Evolutionary conservation across 2,888 invertebrate genomes (phyloP).

Genomic region (Cryptocheilus praepositus): DNA sequence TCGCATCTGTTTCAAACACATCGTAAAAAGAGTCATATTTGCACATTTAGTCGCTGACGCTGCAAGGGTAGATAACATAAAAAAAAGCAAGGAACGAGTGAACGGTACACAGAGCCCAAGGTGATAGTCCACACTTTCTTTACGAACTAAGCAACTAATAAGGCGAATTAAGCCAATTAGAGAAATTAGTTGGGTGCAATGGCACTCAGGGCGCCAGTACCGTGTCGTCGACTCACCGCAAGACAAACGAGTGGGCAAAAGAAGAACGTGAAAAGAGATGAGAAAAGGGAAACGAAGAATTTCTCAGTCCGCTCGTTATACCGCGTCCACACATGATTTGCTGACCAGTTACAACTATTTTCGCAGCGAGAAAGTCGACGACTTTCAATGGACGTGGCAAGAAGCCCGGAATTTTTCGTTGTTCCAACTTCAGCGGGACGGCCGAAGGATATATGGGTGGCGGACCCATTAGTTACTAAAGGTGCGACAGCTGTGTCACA

Average conservation of each 20-base stretch:
- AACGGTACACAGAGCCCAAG: conserved; percentile 12
- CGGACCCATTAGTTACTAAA: too few species aligned
- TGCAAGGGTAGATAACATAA: too few species aligned
- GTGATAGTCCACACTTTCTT: conserved; percentile 56
- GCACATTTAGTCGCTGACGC: too few species aligned
- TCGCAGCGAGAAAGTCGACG: conserved; percentile 1
- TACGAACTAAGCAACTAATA: conserved; percentile 56
- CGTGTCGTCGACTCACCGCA: conserved; percentile 11
- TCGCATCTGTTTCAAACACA: too few species aligned
- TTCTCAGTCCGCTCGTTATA: background rate
- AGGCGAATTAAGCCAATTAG: conserved; percentile 61
- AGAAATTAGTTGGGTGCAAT: conserved; percentile 49
- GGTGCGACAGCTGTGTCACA: too few species aligned
- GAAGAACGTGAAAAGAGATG: conserved; percentile 15
- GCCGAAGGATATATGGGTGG: too few species aligned
- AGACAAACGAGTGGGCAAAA: conserved; percentile 5
- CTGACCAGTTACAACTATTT: background rate
- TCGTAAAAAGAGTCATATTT: too few species aligned
- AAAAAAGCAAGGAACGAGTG: too few species aligned
- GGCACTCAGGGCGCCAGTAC: conserved; percentile 31
- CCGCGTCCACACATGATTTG: background rate
- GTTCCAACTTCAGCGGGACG: too few species aligned
- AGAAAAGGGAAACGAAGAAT: conserved; percentile 5
- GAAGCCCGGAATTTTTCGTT: too few species aligned
- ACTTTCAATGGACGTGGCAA: too few species aligned